Evolutionary conservation across 2,888 invertebrate genomes (phyloP).

Genomic region (Poecilobothrus nobilitatus): DNA sequence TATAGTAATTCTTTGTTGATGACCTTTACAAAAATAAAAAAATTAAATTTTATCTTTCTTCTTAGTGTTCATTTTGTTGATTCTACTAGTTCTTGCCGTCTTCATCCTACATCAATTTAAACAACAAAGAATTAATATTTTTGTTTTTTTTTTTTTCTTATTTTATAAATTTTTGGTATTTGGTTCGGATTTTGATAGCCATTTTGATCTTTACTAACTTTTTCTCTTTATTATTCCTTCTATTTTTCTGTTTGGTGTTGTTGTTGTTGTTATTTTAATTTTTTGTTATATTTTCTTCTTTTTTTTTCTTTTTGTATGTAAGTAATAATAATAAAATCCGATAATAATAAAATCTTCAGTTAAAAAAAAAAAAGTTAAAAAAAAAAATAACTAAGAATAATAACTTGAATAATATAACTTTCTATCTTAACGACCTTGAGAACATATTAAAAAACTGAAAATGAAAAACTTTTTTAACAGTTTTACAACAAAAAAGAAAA

Average conservation of each 20-base stretch:
- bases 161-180: neutral
- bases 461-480: neutral
- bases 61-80: neutral
- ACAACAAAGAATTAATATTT: neutral
- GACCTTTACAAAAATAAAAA: neutral
- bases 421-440: conserved; percentile 6
- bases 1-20: neutral
- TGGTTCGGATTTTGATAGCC: neutral
- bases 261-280: neutral
- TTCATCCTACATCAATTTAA: too few relatives aligned
- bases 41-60: neutral
- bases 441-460: neutral
- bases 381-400: neutral
- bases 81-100: neutral
- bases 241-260: neutral
- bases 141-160: neutral
- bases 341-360: neutral
- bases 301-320: neutral
- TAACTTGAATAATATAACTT: too few relatives aligned
- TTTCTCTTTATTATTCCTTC: neutral
- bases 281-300: neutral
- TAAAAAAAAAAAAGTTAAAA: neutral
- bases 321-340: neutral
- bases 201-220: neutral
- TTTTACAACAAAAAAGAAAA: neutral